Evolutionary conservation across 2,113 vertebrate genomes (phyloP).

Genomic region (Otocyon megalotis): DNA sequence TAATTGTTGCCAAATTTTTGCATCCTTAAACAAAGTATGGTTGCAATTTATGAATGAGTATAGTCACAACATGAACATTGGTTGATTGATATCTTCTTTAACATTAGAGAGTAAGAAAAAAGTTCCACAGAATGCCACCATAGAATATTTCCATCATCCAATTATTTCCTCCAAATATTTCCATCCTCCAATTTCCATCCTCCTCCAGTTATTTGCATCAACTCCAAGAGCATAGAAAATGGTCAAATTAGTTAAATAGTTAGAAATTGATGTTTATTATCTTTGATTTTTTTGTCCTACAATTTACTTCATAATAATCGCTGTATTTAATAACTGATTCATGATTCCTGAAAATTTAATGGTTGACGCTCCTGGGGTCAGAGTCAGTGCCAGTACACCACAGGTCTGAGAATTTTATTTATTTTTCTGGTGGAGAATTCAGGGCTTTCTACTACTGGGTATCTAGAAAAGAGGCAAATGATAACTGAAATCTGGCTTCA

Average conservation of each 20-base stretch:
- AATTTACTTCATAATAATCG: neutral
- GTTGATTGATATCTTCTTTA: neutral
- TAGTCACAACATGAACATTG: neutral
- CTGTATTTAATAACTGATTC: neutral
- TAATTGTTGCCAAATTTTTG: neutral
- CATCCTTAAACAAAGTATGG: neutral
- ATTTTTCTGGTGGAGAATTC: neutral
- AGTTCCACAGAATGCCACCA: neutral
- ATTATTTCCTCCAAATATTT: neutral
- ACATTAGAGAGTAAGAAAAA: neutral
- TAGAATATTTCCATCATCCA: neutral
- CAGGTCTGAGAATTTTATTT: neutral
- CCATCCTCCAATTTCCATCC: fast-evolving
- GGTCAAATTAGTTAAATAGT: neutral
- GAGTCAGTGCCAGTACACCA: neutral
- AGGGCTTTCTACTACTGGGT: neutral
- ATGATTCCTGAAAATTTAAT: neutral
- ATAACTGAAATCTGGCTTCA: neutral
- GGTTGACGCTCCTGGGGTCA: neutral
- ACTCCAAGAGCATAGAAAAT: neutral
- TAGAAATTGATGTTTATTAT: neutral
- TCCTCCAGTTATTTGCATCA: no score
- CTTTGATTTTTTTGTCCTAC: neutral
- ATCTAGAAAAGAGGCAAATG: neutral
- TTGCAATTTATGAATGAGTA: neutral